phyloP scores from a whole-genome alignment of 2,797 vertebrate genomes.

The Euthynnus affinis region DNA sequence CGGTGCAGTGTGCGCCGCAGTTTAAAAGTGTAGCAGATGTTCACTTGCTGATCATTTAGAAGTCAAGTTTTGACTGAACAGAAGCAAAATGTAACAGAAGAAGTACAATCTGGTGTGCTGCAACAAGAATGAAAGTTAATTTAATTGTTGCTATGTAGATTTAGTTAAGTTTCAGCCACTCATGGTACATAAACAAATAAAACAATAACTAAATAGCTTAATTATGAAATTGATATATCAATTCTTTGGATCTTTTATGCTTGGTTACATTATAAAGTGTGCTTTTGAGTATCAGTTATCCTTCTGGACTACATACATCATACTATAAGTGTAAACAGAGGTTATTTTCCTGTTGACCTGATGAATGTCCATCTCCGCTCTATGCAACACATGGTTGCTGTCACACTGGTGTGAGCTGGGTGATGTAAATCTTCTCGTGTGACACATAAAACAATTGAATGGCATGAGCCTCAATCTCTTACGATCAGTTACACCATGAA shows the following conservation, averaged over 20 bases:
- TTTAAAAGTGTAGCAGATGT: constrained; percentile 3
- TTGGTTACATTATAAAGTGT: constrained; percentile 44
- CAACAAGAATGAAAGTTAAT: background rate
- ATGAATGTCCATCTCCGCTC: constrained; percentile 24
- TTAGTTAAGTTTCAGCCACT: constrained; percentile 25
- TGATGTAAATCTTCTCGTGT: background rate
- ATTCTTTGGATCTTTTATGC: constrained; percentile 20
- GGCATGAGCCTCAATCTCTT: background rate
- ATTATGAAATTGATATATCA: constrained; percentile 38
- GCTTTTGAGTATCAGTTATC: constrained; percentile 23
- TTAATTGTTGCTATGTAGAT: background rate
- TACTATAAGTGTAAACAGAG: constrained; percentile 46
- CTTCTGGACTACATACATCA: constrained; percentile 14
- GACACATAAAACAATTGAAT: background rate
- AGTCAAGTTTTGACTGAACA: background rate
- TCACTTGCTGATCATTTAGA: constrained; percentile 5
- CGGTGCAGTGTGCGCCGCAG: background rate
- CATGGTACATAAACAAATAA: constrained; percentile 13
- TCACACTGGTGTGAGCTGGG: background rate
- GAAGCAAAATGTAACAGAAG: background rate
- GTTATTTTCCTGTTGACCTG: constrained; percentile 25
- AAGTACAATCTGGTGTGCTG: background rate
- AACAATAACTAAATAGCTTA: constrained; percentile 56
- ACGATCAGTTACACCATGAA: constrained; percentile 89
- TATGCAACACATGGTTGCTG: background rate